Percentiles rank a stretch among this genome's conserved stretches.
These are phyloP conservation scores for Dipodomys merriami DNA, from an alignment of 2,113 vertebrate species.

Conservation along the genomic window DNA sequence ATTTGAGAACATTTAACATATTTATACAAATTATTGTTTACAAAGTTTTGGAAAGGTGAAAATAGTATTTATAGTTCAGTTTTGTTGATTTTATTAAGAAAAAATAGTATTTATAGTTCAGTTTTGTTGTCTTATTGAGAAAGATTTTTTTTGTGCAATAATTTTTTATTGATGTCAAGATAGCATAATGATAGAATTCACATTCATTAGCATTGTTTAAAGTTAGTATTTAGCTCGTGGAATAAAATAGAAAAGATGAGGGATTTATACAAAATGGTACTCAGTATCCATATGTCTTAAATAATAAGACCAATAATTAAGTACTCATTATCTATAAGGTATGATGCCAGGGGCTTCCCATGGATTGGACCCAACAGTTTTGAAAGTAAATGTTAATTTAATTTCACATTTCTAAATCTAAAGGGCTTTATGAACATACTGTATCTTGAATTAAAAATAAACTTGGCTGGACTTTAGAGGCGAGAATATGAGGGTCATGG, in stretches of 20 bases:
- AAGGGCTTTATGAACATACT: slow-evolving; percentile 5
- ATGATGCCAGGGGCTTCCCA: neutral
- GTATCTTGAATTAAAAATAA: slow-evolving; percentile 6
- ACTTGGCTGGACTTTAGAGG: neutral
- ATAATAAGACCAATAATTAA: neutral
- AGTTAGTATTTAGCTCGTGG: neutral
- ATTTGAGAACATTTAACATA: slow-evolving; percentile 48
- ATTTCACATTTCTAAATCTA: neutral
- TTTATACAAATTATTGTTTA: slow-evolving; percentile 16
- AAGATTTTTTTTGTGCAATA: slow-evolving; percentile 39
- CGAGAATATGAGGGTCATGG: no score
- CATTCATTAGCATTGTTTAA: neutral
- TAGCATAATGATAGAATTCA: neutral
- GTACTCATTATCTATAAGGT: neutral
- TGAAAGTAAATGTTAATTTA: slow-evolving; percentile 4
- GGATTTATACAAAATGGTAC: neutral
- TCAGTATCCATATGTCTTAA: neutral
- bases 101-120: neutral
- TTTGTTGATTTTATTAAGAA: slow-evolving; percentile 5
- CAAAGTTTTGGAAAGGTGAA: slow-evolving; percentile 25
- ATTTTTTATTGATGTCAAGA: neutral
- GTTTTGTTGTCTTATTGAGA: slow-evolving; percentile 32
- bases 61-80: slow-evolving; percentile 3
- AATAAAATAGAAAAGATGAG: neutral
- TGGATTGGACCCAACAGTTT: neutral